Percentiles rank a stretch among this genome's conserved stretches.
Conservation (phyloP, 2,888 invertebrate genomes). For the Melanotus villosus region DNA sequence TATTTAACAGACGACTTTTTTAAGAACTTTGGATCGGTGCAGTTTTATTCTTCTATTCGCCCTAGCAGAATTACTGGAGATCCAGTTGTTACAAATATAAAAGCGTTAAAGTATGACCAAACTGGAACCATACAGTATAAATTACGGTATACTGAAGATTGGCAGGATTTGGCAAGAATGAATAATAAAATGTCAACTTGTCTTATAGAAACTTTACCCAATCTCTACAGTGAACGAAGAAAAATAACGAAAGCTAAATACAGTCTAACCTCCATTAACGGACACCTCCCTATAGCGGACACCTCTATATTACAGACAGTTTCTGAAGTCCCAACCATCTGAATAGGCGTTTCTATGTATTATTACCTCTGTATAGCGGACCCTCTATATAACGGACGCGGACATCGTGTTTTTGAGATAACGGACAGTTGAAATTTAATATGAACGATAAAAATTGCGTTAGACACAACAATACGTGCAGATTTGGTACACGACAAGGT, state of each 20-base stretch:
- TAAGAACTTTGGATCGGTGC: neutral
- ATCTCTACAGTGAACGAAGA: neutral
- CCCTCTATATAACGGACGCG: no score
- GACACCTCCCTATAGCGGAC: no score
- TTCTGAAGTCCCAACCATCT: no score
- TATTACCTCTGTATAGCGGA: no score
- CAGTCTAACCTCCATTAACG: no score
- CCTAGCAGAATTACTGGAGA: conserved; percentile 21
- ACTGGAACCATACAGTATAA: conserved; percentile 27
- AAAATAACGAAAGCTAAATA: neutral
- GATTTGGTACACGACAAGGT: no score
- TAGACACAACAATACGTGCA: no score
- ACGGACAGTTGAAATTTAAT: no score
- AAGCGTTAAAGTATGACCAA: conserved; percentile 19
- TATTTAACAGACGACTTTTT: conserved; percentile 46
- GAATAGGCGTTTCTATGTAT: no score
- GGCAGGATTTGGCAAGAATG: neutral
- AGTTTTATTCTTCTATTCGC: neutral
- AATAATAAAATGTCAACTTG: neutral
- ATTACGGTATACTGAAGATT: conserved; percentile 18
- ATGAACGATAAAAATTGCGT: no score
- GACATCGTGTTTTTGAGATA: no score
- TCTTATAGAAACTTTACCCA: neutral
- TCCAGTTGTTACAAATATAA: conserved; percentile 29
- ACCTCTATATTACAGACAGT: no score